A percentile compares a stretch with the other conserved stretches of the same genome.
phyloP scores from a whole-genome alignment of 2,113 vertebrate species.

The Gobio gobio region DNA sequence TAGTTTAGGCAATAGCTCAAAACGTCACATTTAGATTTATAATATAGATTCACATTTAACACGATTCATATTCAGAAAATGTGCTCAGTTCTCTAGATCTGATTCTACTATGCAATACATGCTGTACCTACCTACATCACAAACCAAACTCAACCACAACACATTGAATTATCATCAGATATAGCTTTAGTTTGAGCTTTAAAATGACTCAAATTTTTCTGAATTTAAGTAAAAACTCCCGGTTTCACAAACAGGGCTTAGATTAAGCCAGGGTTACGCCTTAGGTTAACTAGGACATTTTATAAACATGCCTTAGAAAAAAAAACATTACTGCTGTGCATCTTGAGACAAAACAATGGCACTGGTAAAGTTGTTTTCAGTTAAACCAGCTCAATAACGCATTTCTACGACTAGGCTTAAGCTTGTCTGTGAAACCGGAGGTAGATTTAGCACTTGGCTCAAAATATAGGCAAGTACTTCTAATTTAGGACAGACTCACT shows the following conservation, averaged over 20 bases:
- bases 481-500: not conserved
- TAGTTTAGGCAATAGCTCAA: not conserved
- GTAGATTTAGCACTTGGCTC: not conserved
- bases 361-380: too few relatives aligned
- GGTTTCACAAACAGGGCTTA: too few relatives aligned
- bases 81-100: not conserved
- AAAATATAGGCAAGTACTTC: not conserved
- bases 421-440: too few relatives aligned
- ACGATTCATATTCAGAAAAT: not conserved
- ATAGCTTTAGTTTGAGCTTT: not conserved
- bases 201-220: too few relatives aligned
- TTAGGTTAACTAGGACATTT: too few relatives aligned
- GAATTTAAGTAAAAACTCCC: not conserved
- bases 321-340: too few relatives aligned
- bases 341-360: too few relatives aligned
- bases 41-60: not conserved
- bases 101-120: not conserved
- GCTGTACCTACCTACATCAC: not conserved
- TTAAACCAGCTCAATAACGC: too few relatives aligned
- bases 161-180: not conserved
- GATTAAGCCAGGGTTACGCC: too few relatives aligned
- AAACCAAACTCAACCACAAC: too few relatives aligned
- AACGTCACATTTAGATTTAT: not conserved
- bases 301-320: too few relatives aligned
- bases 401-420: too few relatives aligned